Percentiles rank a stretch among this genome's conserved stretches.
phyloP scores from a whole-genome alignment of 2,888 invertebrate genomes.

The Dendrolimus pini region DNA sequence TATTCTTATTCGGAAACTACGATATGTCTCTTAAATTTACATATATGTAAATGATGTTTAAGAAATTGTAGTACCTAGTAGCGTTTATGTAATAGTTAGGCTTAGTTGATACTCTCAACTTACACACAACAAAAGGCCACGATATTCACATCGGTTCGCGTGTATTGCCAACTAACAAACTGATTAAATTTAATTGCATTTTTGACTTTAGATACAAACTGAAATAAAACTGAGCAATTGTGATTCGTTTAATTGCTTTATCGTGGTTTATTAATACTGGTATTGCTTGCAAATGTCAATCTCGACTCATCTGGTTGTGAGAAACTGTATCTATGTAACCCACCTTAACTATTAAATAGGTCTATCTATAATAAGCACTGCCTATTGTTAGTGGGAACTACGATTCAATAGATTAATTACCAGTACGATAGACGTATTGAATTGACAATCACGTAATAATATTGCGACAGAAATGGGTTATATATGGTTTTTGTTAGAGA shows the following conservation, averaged over 20 bases:
- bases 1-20: neutral
- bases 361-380: neutral
- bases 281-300: neutral
- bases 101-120: neutral
- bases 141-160: neutral
- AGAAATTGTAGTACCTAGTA: neutral
- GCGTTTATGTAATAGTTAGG: neutral
- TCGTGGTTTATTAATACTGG: neutral
- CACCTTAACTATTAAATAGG: too few species aligned
- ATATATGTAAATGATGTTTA: neutral
- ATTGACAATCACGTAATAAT: neutral
- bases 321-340: too few species aligned
- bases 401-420: neutral
- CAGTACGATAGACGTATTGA: neutral
- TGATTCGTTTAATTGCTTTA: neutral
- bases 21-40: neutral
- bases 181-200: neutral
- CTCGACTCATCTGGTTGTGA: too few species aligned
- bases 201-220: neutral
- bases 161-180: neutral
- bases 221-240: neutral
- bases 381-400: neutral
- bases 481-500: neutral
- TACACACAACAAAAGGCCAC: neutral
- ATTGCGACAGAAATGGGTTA: neutral